Evolutionary conservation across 1,140 invertebrate species (phyloP).

Genomic region (Cephus cinctus): DNA sequence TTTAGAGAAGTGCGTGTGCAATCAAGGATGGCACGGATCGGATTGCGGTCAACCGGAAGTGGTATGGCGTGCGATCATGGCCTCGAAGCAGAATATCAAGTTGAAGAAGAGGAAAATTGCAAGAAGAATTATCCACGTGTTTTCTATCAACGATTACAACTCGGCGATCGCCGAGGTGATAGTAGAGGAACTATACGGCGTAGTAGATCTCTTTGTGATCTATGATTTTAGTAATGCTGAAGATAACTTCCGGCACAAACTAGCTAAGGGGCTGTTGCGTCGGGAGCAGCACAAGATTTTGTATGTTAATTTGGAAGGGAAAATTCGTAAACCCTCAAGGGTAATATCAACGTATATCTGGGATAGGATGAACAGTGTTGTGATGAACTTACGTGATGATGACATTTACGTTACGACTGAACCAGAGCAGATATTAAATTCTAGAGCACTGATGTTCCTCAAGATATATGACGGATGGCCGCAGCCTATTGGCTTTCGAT

Average conservation of each 20-base stretch:
- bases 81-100: constrained; percentile 54
- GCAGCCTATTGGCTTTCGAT: constrained; percentile 62
- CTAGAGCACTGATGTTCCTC: constrained; percentile 63
- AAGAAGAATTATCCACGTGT: constrained; percentile 60
- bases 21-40: constrained; percentile 62
- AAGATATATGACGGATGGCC: constrained; percentile 66
- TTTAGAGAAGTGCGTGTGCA: constrained; percentile 57
- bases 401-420: constrained; percentile 64
- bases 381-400: constrained; percentile 58
- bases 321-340: constrained; percentile 28
- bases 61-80: constrained; percentile 65
- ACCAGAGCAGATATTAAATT: constrained; percentile 62
- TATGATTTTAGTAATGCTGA: constrained; percentile 58
- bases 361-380: constrained; percentile 44
- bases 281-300: constrained; percentile 59
- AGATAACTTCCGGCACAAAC: constrained; percentile 45
- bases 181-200: constrained; percentile 60
- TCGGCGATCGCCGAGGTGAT: constrained; percentile 61
- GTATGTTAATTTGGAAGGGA: constrained; percentile 53
- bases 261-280: constrained; percentile 41
- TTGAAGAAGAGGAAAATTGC: constrained; percentile 51
- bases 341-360: constrained; percentile 49
- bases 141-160: constrained; percentile 59
- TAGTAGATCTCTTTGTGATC: constrained; percentile 67
- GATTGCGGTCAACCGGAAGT: constrained; percentile 69